Evolutionary conservation across 1,140 invertebrate species (phyloP).

Genomic region (Chironomus tepperi): DNA sequence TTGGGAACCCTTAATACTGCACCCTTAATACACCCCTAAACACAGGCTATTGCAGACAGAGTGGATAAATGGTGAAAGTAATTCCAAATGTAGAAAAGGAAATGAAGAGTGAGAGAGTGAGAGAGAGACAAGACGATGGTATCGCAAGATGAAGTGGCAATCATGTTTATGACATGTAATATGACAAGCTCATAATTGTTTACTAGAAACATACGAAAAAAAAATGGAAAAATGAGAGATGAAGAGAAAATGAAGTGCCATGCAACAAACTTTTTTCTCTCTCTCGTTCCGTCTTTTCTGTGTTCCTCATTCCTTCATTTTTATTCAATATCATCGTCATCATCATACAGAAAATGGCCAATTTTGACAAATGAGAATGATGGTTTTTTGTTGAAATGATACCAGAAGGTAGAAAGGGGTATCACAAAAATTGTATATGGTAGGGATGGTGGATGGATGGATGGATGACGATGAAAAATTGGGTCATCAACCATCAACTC

Average conservation of each 20-base stretch:
- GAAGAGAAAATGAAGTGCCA: too few species aligned
- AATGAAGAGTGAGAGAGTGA: too few species aligned
- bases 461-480: not conserved
- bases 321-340: not conserved
- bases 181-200: conserved; percentile 13
- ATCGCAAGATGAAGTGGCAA: conserved; percentile 5
- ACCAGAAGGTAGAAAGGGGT: not conserved
- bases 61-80: too few species aligned
- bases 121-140: not conserved
- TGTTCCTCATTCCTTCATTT: not conserved
- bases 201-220: not conserved
- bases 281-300: not conserved
- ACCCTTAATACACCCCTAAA: too few species aligned
- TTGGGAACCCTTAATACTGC: too few species aligned
- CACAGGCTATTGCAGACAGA: too few species aligned
- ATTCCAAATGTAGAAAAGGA: too few species aligned
- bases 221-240: too few species aligned
- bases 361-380: not conserved
- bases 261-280: too few species aligned
- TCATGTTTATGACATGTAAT: conserved; percentile 14
- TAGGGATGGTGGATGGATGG: too few species aligned
- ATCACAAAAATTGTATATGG: too few species aligned
- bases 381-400: not conserved
- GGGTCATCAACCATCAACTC: not conserved
- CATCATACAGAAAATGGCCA: not conserved